A percentile compares a stretch with the other conserved stretches of the same genome.
Conservation (phyloP, 1,140 invertebrate genomes). For the Tetramorium simillimum region DNA sequence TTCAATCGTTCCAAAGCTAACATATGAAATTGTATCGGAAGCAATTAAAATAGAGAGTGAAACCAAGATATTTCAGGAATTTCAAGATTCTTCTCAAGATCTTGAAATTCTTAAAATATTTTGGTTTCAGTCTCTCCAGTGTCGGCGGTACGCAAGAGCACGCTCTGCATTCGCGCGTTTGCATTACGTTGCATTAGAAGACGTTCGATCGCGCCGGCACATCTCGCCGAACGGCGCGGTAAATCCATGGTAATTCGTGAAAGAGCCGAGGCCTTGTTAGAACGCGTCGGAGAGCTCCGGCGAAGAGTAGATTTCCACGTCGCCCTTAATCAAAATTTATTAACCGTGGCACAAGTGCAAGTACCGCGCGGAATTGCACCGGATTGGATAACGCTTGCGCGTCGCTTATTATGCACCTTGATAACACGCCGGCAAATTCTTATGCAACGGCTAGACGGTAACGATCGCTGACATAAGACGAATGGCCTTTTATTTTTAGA, state of each 20-base stretch:
- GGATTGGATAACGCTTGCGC: constrained; percentile 32
- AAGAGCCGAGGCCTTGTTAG: constrained; percentile 36
- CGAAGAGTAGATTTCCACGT: constrained; percentile 47
- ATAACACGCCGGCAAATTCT: constrained; percentile 10
- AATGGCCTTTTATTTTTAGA: constrained; percentile 23
- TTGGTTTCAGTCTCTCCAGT: neutral
- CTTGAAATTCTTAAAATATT: neutral
- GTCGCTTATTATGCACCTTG: constrained; percentile 45
- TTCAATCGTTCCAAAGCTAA: neutral
- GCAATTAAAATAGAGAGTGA: neutral
- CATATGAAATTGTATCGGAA: neutral
- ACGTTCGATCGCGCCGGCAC: neutral
- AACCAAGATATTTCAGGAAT: neutral
- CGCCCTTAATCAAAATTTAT: constrained; percentile 49
- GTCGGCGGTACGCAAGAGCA: neutral
- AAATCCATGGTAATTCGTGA: constrained; percentile 38
- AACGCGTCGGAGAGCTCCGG: neutral
- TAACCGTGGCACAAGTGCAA: constrained; percentile 27
- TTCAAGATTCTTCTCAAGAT: neutral
- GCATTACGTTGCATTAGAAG: neutral
- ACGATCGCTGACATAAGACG: neutral
- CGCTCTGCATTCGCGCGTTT: neutral
- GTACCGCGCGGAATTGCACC: neutral
- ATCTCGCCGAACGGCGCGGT: constrained; percentile 3
- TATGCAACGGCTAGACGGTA: neutral